Base-by-base conservation (phyloP, 2,888 invertebrate species). In the Sphaeridia pumilis region DNA sequence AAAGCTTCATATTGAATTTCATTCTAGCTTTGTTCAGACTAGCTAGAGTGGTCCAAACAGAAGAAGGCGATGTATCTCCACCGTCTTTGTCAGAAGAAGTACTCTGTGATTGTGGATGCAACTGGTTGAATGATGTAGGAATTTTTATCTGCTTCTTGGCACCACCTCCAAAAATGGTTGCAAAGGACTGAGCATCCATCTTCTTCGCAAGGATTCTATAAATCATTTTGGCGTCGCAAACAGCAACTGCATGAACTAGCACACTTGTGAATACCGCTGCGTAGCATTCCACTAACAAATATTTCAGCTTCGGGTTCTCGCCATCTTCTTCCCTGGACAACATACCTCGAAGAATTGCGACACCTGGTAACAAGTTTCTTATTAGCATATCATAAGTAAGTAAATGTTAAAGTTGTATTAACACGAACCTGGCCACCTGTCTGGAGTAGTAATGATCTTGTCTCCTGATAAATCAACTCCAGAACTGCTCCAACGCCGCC, bases 251-350 rank as follows among this genome's bases (percentile, higher is more conserved):
- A 73, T 95, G 94, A 56, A 93, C 83, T 58, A 97, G 78, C 41
- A 98, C 74, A 27, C 94, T 89, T 70, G 92, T 79, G 70, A 86
- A 95, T 4, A 95, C 89, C 0, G 93, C 87, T 21, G 92, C 82
- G 71, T 94, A 92, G 0, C 92, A 83, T 71, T 99, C 97, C 51
- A 88, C 84, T 21, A 99, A 75, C 10, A 99, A 74, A 24, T 95
- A 84, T 63, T 87, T 87, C 46, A 98, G 75, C 57, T 88, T 83
- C 0, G 97, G 97, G 2, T 90, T 84, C 67, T 89, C 88, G 67
- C 92, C 90, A 67, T 98, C 97, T 61, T 92, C 89, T 65, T 95
- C 95, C 22, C 93, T 77, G 0, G 89, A 85, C 4, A 98, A 74
- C 38, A 98, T 74, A 0, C 93, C 88, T 25, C 94, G 78, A 36